phyloP scores from a whole-genome alignment of 2,888 invertebrate species.

The Agonopterix arenella region DNA sequence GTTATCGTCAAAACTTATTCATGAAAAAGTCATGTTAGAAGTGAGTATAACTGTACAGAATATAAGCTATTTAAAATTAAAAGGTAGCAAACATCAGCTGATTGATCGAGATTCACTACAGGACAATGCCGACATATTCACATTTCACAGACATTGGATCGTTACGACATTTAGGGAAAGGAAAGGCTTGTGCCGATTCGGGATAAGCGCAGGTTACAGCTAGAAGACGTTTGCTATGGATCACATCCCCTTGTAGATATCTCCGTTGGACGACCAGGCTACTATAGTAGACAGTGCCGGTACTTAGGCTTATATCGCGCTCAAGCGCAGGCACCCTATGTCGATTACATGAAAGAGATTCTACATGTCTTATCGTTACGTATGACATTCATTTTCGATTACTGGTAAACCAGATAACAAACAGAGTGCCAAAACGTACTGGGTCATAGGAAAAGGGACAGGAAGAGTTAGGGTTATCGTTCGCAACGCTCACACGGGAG shows the following conservation, averaged over 20 bases:
- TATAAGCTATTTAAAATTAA: neutral
- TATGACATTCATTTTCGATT: slow-evolving; percentile 1
- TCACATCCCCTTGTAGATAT: no score
- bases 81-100: neutral
- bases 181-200: slow-evolving; percentile 1
- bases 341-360: neutral
- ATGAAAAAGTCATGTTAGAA: no score
- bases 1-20: no score
- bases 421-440: neutral
- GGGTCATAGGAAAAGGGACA: slow-evolving; percentile 3
- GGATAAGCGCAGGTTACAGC: neutral
- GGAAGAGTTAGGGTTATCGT: slow-evolving; percentile 1
- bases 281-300: neutral
- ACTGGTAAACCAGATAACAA: neutral
- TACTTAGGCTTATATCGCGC: neutral
- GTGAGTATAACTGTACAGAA: neutral
- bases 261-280: no score
- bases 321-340: slow-evolving; percentile 9
- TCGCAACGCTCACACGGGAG: neutral
- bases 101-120: neutral
- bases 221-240: neutral
- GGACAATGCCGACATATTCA: neutral
- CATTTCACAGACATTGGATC: neutral
- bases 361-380: neutral
- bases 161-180: neutral